Evolutionary conservation across 1,140 invertebrate species (phyloP).

Genomic region (Penaeus vannamei): DNA sequence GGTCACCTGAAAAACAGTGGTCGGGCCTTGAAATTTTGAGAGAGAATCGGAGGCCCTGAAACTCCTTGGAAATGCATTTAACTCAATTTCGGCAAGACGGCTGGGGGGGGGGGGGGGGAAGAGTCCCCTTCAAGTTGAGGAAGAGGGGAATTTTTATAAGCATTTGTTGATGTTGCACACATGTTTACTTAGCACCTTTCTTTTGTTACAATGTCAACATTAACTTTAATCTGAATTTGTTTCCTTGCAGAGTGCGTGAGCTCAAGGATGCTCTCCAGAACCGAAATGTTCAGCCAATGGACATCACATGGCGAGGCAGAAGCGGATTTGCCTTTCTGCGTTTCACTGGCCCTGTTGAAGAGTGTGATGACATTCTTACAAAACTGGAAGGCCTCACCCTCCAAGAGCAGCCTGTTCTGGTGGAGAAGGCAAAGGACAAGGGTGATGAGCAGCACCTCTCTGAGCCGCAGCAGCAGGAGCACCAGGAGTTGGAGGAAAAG

Average conservation of each 20-base stretch:
- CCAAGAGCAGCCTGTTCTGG: constrained; percentile 53
- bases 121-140: too few species aligned
- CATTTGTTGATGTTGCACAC: not conserved
- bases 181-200: not conserved
- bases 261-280: constrained; percentile 61
- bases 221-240: not conserved
- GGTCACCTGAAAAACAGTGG: too few species aligned
- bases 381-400: constrained; percentile 58
- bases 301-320: constrained; percentile 60
- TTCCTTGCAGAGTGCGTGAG: constrained; percentile 56
- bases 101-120: too few species aligned
- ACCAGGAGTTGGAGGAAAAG: too few species aligned
- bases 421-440: constrained; percentile 61
- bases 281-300: constrained; percentile 59
- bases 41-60: too few species aligned
- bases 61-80: too few species aligned
- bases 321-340: constrained; percentile 64
- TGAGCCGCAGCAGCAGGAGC: not conserved
- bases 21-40: too few species aligned
- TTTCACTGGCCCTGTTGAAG: constrained; percentile 58
- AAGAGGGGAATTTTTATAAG: not conserved
- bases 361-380: constrained; percentile 51
- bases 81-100: too few species aligned
- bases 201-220: not conserved
- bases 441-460: constrained; percentile 36